Evolutionary conservation across 2,113 vertebrate genomes (phyloP), one percentile per base, ranked within the genome.

Genomic region (Entomyzon cyanotis): DNA sequence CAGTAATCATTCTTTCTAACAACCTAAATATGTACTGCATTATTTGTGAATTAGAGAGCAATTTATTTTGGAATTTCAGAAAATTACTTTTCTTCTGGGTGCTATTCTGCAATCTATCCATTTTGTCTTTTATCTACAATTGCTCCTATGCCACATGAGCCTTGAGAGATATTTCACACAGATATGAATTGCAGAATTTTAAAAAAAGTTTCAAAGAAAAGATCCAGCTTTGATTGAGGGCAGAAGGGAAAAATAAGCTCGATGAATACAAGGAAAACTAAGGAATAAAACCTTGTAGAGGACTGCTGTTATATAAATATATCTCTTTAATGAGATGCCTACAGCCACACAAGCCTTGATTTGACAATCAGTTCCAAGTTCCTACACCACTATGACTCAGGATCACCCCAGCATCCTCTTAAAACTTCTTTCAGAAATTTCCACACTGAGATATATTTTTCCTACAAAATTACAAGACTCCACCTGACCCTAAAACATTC

Each of bases 1-100:
- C 87, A 87, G 92, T 85, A 87, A 95, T 94, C 85, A 42, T 58
- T 91, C 95, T 96, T 93, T 68, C 76, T 65, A 80, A 75, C 77
- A 84, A 64, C 64, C 64, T 92, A 95, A 94, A 85, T 77, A 91
- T 16, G 41, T 77, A 74, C 80, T 75, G 35, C 30, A 75, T 77
- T 95, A 79, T 93, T 94, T 94, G 87, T 67, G 95, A 96, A 93
- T 95, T 87, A 95, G 85, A 73, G 53, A 93, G 70, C 84, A 81
- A 86, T 93, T 97, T 81, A 91, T 94, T 95, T 86, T 88, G 60
- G 65, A 77, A 81, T 89, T 94, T 91, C 67, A 35, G 68, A 82
- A 94, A 96, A 95, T 37, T 80, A 91, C 81, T 89, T 95, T 67
- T 76, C 52, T 94, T 86, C 82, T 78, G 25, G 33, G 12, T 64